Evolutionary conservation across 2,113 vertebrate species (phyloP), one percentile per base, ranked within the genome.

Genomic region (Panthera leo): DNA sequence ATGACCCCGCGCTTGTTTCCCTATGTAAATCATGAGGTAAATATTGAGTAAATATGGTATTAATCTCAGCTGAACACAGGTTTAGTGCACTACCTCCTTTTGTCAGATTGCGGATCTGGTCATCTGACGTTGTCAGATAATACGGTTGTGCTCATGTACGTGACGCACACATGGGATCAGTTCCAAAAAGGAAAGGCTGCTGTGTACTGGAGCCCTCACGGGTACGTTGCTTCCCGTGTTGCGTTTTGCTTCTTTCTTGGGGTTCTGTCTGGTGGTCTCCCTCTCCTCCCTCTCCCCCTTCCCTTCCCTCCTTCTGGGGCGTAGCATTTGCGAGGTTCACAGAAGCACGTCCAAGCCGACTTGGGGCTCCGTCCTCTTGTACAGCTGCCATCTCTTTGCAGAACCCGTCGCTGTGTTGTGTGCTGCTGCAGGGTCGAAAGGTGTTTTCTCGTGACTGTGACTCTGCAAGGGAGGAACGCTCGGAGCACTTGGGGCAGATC

Each of bases 381-480:
- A 1, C 5, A 21, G n/a, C 39, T 4, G 0, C 36, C 7, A 0
- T 45, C 31, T 23, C 11, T 1, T 0, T 0, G 27, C 4, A 1
- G 6, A 34, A 4, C 3, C 85, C 21, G 1, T 36, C 19, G 13
- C 7, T 0, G 14, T 15, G n/a, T 4, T 55, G 63, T n/a, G 31
- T 4, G 7, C 25, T 5, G 5, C 51, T 68, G 15, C 48, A 39
- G 34, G 23, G n/a, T 19, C 18, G 13, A 36, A 8, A 14, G 9
- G 31, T 34, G 23, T 45, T 68, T 92, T 55, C 83, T 25, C 1
- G 31, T 4, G 25, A 7, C 18, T 3, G 4, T 6, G 15, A 11
- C 23, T 25, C 4, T 29, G 10, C n/a, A 31, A 1, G 16, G 48
- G 45, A 61, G 31, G 16, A 51, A 13, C n/a, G 1, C 1, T 12